Evolutionary conservation across 1,140 invertebrate genomes (phyloP), one percentile per base, ranked within the genome.

Genomic region (Euura saliciscinereae): DNA sequence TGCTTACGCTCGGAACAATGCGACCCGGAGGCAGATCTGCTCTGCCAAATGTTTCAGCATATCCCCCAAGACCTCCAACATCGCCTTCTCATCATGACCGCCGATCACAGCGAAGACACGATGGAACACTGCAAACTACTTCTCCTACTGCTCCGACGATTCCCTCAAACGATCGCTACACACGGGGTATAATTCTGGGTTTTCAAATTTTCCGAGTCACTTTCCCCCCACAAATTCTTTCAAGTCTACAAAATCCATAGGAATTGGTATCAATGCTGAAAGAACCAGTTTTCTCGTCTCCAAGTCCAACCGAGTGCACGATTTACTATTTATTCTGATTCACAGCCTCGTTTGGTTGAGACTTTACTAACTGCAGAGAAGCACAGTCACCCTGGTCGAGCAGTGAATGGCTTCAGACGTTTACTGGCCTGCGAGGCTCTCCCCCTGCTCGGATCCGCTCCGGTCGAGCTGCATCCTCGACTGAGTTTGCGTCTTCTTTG

Each of bases 91-190:
- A 88, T 96, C 72, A 91, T 93, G 74, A 95, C 94, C 73, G 94
- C 95, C 43, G 94, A 96, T 86, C 92, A 94, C 73, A 94, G 94
- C 79, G 93, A 94, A 83, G 94, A 96, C 82, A 95, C 93, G 43
- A 93, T 96, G 90, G 94, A 96, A 80, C 94, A 96, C 84, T 96
- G 95, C 83, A 90, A 94, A 76, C 85, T 96, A 66, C 86, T 95
- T 65, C 88, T 97, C 44, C 82, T 97, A 64, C 88, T 96, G 69
- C 87, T 97, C 66, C 92, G 92, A 78, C 91, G 92, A 80, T 96
- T 97, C 88, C 94, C 95, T 51, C 92, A 93, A 79, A 91, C 94
- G n/a, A 91, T 94, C 11, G 81, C 90, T 13, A 91, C 91, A 65
- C 92, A 96, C 84, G 95, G 94, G 51, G 94, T 95, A 88, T 45